Evolutionary conservation across 1,140 invertebrate species (phyloP).

Genomic region (Calliphora vicina): DNA sequence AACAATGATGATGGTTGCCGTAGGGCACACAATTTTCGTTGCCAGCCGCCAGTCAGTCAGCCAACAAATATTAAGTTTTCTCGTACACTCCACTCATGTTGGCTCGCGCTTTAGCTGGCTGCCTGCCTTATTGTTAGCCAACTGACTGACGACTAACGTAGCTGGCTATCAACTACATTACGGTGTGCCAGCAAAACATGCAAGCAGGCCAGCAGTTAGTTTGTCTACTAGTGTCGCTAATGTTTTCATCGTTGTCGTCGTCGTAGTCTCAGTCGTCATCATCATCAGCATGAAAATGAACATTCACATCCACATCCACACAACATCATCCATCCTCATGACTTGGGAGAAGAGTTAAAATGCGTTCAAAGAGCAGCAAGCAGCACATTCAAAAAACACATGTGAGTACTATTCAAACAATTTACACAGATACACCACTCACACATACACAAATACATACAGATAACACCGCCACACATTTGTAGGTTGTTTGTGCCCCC

Average conservation of each 20-base stretch:
- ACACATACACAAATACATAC: not conserved
- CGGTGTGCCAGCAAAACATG: slow-evolving; percentile 56
- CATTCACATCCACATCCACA: not conserved
- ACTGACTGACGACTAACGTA: slow-evolving; percentile 61
- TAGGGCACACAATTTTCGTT: slow-evolving; percentile 48
- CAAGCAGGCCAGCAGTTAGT: slow-evolving; percentile 43
- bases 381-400: not conserved
- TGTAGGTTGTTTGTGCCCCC: too few relatives aligned
- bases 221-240: slow-evolving; percentile 35
- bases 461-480: too few relatives aligned
- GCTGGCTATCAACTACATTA: slow-evolving; percentile 42
- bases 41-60: slow-evolving; percentile 60
- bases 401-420: not conserved
- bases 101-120: slow-evolving; percentile 36
- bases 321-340: not conserved
- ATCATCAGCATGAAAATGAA: not conserved
- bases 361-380: slow-evolving; percentile 25
- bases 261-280: slow-evolving; percentile 42
- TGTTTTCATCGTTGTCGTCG: slow-evolving; percentile 21
- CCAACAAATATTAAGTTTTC: slow-evolving; percentile 41
- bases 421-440: not conserved
- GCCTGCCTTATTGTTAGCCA: slow-evolving; percentile 62
- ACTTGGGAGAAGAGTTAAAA: slow-evolving; percentile 17
- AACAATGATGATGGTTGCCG: slow-evolving; percentile 30
- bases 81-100: slow-evolving; percentile 41